Percentiles rank a stretch among this genome's conserved stretches.
Evolutionary conservation across 2,113 vertebrate genomes (phyloP).

Genomic region (Trinectes maculatus): DNA sequence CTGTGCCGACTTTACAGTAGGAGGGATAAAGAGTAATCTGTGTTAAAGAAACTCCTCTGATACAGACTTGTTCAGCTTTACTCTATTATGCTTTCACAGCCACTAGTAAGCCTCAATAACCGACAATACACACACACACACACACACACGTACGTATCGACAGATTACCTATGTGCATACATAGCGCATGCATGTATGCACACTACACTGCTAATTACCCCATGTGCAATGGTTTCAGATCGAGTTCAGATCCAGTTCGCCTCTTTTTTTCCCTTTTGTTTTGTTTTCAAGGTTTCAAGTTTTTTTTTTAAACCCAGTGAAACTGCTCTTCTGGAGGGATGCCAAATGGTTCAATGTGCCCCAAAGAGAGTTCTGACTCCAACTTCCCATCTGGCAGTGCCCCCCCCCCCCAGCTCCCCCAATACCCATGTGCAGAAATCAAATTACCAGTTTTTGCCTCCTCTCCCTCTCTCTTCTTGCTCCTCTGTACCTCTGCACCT

Average conservation of each 20-base stretch:
- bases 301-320: slow-evolving; percentile 20
- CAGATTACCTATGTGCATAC: slow-evolving; percentile 2
- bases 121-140: background rate
- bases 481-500: too few species aligned
- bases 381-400: slow-evolving; percentile 69
- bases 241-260: background rate
- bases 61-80: slow-evolving; percentile 32
- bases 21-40: slow-evolving; percentile 40
- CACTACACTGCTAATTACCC: slow-evolving; percentile 63
- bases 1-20: slow-evolving; percentile 22
- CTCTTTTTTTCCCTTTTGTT: slow-evolving; percentile 44
- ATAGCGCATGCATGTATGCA: slow-evolving; percentile 8
- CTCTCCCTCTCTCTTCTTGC: background rate
- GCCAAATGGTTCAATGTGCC: slow-evolving; percentile 61
- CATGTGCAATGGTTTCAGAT: slow-evolving; percentile 39
- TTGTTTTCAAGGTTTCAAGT: background rate
- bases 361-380: slow-evolving; percentile 57
- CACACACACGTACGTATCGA: background rate
- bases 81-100: slow-evolving; percentile 26
- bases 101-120: slow-evolving; percentile 7
- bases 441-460: slow-evolving; percentile 16
- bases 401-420: slow-evolving; percentile 11
- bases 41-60: slow-evolving; percentile 41
- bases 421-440: slow-evolving; percentile 38
- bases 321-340: slow-evolving; percentile 63